Conservation (phyloP, 2,888 invertebrate species). For the Cryptophagus acutangulus region DNA sequence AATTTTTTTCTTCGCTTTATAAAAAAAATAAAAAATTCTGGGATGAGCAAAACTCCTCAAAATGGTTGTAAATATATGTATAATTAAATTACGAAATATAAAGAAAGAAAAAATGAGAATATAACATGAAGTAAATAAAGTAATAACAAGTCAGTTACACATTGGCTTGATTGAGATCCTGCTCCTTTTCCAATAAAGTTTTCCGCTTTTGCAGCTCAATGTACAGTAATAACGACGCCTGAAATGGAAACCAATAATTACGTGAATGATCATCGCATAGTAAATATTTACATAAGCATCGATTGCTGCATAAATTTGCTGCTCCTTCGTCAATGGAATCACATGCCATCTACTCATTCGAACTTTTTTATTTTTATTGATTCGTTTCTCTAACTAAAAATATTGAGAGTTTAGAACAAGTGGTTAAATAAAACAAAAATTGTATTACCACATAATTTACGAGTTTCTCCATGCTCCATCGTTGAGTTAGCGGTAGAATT, state of each 20-base stretch:
- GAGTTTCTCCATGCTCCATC: conserved; percentile 59
- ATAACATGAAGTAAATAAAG: no score
- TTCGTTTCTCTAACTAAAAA: conserved; percentile 49
- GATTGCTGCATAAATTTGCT: conserved; percentile 58
- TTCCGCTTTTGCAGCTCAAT: neutral
- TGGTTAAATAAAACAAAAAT: neutral
- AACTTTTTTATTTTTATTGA: conserved; percentile 55
- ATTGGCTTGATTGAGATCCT: neutral
- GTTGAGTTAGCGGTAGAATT: conserved; percentile 48
- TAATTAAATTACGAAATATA: no score
- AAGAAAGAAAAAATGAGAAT: no score
- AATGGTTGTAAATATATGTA: no score
- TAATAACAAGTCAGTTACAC: no score
- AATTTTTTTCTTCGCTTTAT: no score
- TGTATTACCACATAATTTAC: conserved; percentile 51
- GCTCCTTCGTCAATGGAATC: conserved; percentile 52
- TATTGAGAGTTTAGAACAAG: conserved; percentile 5
- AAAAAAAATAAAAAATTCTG: no score
- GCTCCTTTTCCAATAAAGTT: neutral
- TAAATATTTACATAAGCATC: conserved; percentile 67
- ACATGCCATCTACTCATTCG: conserved; percentile 59
- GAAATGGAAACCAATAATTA: no score
- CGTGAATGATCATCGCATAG: no score
- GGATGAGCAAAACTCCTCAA: no score
- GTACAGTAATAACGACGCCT: conserved; percentile 1